Base-by-base conservation (phyloP, 2,797 vertebrate species). In the Serranus cabrilla region DNA sequence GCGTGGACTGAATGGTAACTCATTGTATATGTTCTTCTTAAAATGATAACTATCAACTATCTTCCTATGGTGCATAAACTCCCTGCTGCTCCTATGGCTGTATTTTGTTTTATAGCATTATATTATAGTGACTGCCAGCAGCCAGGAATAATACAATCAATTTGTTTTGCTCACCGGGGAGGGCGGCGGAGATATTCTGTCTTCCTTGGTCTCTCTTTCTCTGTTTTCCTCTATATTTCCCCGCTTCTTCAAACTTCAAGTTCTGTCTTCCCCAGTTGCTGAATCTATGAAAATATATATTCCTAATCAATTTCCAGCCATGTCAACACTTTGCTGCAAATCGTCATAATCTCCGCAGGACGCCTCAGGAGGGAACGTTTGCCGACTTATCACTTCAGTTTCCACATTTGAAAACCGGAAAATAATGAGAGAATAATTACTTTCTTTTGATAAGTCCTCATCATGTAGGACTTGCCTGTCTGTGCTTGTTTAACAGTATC, bases 101-200 rank as follows among this genome's bases (percentile, higher is more conserved):
- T 69, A 72, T 92, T 90, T 83, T 89, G 80, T 86, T 90, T 90
- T 86, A 77, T 77, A 82, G 81, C 71, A 58, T 91, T 92, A 85
- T 83, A 85, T 91, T 90, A 85, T 49, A 81, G 81, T 66, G 84
- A 81, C 81, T 91, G 87, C 83, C 88, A 81, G 90, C 83, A 82
- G 84, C 68, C 74, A 73, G 83, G 70, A 90, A 89, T 87, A 91
- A 91, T 85, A 81, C 74, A 92, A 85, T 92, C 89, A 85, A 90
- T 93, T 90, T 91, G 72, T 92, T 70, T 73, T 6, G 17, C 81
- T 89, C 81, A 59, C 82, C 2, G 25, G 87, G 77, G 81, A 86
- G 80, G 67, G 72, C 10, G 71, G 43, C 69, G 51, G 57, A 71
- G 61, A 78, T 25, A 80, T 70, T 74, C 51, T 3, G 45, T 60